Percentiles rank a stretch among this genome's conserved stretches.
Evolutionary conservation across 1,140 invertebrate genomes (phyloP).

Genomic region (Sarcophaga peregrina): DNA sequence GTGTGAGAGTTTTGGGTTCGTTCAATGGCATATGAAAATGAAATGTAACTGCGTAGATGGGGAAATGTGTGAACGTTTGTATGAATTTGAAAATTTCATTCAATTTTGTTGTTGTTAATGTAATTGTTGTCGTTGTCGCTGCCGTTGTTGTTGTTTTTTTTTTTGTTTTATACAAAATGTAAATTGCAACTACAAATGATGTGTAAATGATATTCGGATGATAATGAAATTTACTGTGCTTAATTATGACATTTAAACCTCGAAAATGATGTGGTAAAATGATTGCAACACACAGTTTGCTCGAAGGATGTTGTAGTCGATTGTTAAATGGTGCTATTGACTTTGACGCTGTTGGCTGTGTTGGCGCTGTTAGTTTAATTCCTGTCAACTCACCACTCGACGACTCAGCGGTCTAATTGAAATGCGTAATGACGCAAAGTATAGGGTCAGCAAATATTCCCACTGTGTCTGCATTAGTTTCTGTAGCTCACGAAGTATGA

Average conservation of each 20-base stretch:
- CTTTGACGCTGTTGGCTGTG: background rate
- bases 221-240: conserved; percentile 37
- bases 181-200: conserved; percentile 33
- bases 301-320: background rate
- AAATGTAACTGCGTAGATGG: too few species aligned
- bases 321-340: background rate
- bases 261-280: conserved; percentile 36
- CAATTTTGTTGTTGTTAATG: too few species aligned
- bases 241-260: conserved; percentile 40
- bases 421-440: conserved; percentile 34
- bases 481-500: background rate
- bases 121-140: background rate
- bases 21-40: too few species aligned
- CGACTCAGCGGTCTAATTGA: conserved; percentile 36
- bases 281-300: background rate
- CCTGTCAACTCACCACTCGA: conserved; percentile 35
- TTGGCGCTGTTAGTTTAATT: conserved; percentile 25
- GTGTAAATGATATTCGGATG: conserved; percentile 36
- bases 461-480: conserved; percentile 3
- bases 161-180: background rate
- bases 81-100: too few species aligned
- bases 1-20: background rate
- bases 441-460: conserved; percentile 21
- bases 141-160: background rate
- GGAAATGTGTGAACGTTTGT: too few species aligned